Percentiles rank a stretch among this genome's conserved stretches.
phyloP scores from a whole-genome alignment of 2,888 invertebrate genomes.

The Eupithecia exiguata region DNA sequence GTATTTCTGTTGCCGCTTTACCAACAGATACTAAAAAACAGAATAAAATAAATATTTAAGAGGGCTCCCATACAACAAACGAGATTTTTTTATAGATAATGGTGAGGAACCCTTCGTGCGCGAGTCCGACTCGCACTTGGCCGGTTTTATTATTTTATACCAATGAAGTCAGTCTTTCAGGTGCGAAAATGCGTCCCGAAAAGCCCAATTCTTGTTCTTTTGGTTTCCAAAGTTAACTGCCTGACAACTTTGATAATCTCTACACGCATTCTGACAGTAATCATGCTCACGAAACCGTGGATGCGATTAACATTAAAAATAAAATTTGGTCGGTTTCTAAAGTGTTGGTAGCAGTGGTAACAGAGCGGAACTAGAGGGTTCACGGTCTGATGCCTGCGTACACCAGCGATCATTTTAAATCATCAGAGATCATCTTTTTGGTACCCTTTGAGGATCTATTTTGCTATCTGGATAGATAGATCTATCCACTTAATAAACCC shows the following conservation, averaged over 20 bases:
- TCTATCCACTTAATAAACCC: no score
- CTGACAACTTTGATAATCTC: background rate
- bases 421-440: background rate
- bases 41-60: no score
- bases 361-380: slow-evolving; percentile 70
- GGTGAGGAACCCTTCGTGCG: no score
- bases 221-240: background rate
- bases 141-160: no score
- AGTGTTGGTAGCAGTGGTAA: slow-evolving; percentile 57
- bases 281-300: slow-evolving; percentile 13
- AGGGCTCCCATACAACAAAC: no score
- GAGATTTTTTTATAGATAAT: no score
- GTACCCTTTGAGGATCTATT: background rate
- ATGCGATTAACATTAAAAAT: slow-evolving; percentile 36
- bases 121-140: no score
- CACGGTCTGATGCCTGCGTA: slow-evolving; percentile 64
- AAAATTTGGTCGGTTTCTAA: slow-evolving; percentile 50
- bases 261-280: slow-evolving; percentile 1
- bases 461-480: no score
- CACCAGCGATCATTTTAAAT: slow-evolving; percentile 32
- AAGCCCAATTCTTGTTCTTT: background rate
- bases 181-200: no score
- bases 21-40: no score
- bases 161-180: no score
- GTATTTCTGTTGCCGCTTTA: no score